phyloP scores from a whole-genome alignment of 2,888 invertebrate genomes.

The Incurvaria masculella region DNA sequence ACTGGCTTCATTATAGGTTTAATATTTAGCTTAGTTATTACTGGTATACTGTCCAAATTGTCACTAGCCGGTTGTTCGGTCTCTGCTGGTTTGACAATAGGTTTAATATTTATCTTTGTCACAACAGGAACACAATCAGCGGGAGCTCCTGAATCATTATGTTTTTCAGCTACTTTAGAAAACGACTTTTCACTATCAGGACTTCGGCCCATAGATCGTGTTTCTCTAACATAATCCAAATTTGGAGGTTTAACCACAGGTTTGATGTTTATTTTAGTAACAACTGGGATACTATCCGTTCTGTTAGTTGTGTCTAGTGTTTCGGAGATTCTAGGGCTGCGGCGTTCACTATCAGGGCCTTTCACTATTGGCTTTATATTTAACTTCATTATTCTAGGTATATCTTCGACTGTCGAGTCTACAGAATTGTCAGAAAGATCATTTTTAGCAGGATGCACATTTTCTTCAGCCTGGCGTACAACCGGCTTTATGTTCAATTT shows the following conservation, averaged over 20 bases:
- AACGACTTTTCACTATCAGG: constrained; percentile 41
- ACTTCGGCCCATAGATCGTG: background rate
- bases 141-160: constrained; percentile 48
- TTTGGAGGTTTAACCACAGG: constrained; percentile 45
- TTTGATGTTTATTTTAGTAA: constrained; percentile 57
- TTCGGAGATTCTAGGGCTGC: background rate
- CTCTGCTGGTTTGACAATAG: constrained; percentile 38
- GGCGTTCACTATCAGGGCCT: constrained; percentile 26
- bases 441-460: constrained; percentile 22
- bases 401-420: constrained; percentile 42
- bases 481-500: constrained; percentile 54
- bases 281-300: constrained; percentile 32
- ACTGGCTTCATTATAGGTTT: constrained; percentile 57
- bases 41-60: no score
- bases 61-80: constrained; percentile 26
- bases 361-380: constrained; percentile 52
- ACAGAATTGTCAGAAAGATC: constrained; percentile 43
- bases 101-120: constrained; percentile 46
- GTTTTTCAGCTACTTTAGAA: constrained; percentile 41
- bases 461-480: constrained; percentile 19
- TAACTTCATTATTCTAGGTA: constrained; percentile 53
- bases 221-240: constrained; percentile 29
- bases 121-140: constrained; percentile 36
- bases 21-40: constrained; percentile 53
- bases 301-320: background rate